These are phyloP conservation scores for Pseudocheirus occidentalis DNA, from an alignment of 2,797 vertebrate genomes.

Conservation along the genomic window DNA sequence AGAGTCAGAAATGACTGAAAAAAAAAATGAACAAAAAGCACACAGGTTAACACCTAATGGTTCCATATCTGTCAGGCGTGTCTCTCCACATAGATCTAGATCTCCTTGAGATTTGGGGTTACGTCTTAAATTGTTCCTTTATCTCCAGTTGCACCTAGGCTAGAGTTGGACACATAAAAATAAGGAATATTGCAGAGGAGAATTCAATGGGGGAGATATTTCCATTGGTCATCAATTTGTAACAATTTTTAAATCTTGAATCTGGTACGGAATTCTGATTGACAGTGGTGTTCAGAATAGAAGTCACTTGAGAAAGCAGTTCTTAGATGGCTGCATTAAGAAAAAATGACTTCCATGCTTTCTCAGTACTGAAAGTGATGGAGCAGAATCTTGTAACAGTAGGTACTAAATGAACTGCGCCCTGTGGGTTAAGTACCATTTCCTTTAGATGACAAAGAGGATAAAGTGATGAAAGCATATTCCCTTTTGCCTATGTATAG, in stretches of 20 bases:
- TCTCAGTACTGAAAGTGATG: background rate
- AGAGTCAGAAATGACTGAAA: background rate
- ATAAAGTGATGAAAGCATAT: fast-evolving
- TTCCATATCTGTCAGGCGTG: background rate
- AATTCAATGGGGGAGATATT: background rate
- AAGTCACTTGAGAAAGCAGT: background rate
- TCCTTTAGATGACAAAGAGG: background rate
- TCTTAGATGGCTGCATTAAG: background rate
- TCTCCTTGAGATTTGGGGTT: background rate
- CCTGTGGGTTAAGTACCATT: background rate
- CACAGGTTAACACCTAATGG: background rate
- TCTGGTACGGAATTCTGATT: background rate
- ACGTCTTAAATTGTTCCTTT: background rate
- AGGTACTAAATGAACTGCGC: background rate
- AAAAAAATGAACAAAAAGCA: background rate
- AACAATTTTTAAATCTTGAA: background rate
- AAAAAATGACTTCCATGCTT: background rate
- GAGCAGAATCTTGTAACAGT: fast-evolving
- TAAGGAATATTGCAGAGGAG: background rate
- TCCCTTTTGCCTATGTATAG: constrained; percentile 3
- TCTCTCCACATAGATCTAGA: background rate
- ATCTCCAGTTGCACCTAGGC: background rate
- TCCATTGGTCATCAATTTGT: background rate
- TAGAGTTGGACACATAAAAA: background rate
- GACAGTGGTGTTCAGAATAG: background rate